phyloP scores from a whole-genome alignment of 2,888 invertebrate species.

The Hypolimnas misippus region DNA sequence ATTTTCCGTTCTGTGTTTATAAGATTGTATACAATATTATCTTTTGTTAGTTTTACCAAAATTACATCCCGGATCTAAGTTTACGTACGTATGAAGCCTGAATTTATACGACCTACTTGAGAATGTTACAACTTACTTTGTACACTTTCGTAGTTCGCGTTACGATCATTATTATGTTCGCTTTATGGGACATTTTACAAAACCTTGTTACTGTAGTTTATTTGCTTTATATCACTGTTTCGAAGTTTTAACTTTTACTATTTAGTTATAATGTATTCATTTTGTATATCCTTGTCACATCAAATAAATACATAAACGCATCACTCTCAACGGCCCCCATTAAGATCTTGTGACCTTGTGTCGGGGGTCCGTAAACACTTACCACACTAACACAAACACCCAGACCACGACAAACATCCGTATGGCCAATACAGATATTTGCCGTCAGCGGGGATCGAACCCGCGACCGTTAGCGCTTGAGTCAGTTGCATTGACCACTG shows the following conservation, averaged over 20 bases:
- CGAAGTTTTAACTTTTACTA: conserved; percentile 19
- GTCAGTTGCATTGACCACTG: no score
- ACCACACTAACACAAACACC: no score
- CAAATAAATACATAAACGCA: no score
- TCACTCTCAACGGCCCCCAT: no score
- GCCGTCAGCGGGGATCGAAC: no score
- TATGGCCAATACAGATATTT: no score
- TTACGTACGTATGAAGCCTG: conserved; percentile 55
- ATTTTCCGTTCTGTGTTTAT: no score
- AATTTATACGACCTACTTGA: conserved; percentile 73
- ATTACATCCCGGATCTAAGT: conserved; percentile 48
- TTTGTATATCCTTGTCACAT: conserved; percentile 25
- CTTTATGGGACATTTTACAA: conserved; percentile 41
- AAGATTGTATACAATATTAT: background rate
- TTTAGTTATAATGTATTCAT: conserved; percentile 15
- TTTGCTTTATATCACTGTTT: conserved; percentile 29
- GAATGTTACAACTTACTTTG: conserved; percentile 48
- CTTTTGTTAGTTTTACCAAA: conserved; percentile 36
- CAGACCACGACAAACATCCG: no score
- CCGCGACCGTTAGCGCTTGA: no score
- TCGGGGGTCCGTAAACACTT: no score
- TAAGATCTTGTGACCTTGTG: no score
- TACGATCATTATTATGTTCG: conserved; percentile 42
- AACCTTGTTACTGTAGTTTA: conserved; percentile 37
- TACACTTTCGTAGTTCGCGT: conserved; percentile 42